Base-by-base conservation (phyloP, 1,140 invertebrate genomes). In the Drepana arcuata region DNA sequence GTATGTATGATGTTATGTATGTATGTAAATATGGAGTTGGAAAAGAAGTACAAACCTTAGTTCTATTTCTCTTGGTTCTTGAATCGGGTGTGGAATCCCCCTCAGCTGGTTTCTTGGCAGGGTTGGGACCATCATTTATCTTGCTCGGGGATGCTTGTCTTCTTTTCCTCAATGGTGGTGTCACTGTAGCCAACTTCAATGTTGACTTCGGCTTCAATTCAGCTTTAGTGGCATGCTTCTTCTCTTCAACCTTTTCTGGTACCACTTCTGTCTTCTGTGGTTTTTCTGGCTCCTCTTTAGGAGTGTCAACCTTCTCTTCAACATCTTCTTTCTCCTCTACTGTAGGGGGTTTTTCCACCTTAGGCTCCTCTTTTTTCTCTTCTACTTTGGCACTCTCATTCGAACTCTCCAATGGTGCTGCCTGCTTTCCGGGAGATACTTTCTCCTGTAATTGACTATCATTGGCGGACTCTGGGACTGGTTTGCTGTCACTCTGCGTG, bases 101-200 rank as follows among this genome's bases (percentile, higher is more conserved):
- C 3, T 69, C 66, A 42, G 61, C 34, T 7, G 50, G 30, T 34
- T 75, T 75, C 49, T 84, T 83, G 10, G 78, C 52, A 12, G 74
- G 47, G 39, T 59, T 68, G 3, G 66, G 48, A 2, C 78, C 72
- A 31, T 81, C 75, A 34, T 14, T 45, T 6, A 40, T 39, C 41
- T 75, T 84, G 34, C 34, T 69, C 26, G 63, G 62, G n/a, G 80
- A 82, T 14, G 71, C 58, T 14, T 74, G 65, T 30, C 85, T 78
- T 35, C 85, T 57, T 48, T 84, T 85, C 32, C 81, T 72, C 37
- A 84, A 72, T 4, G 83, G 82, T 2, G 85, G 79, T 11, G 84
- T 85, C 7, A 84, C 83, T 26, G 85, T 86, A 1, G 85, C 84
- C 41, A 85, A 48, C 40, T 85, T 86, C 41, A 86, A 40, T 10